Evolutionary conservation across 2,797 vertebrate species (phyloP), one percentile per base, ranked within the genome.

Genomic region (Sebastes hubbsi): DNA sequence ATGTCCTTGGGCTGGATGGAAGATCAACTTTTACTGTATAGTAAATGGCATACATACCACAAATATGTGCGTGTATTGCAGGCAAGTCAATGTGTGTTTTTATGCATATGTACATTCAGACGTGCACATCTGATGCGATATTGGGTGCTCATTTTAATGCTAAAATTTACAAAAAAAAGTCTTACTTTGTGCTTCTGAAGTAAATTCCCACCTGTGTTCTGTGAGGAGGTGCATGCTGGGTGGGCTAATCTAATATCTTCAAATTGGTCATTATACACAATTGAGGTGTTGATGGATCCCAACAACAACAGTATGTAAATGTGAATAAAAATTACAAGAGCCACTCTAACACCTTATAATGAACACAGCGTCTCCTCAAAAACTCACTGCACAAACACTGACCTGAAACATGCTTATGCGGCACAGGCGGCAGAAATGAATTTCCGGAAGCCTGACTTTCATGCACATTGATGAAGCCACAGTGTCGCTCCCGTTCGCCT

Each of bases 1-100:
- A 79, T 91, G 95, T 95, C 95, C 95, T 95, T 96, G 95, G 94
- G 86, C 89, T 94, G 89, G 87, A 93, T 91, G 81, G 87, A 92
- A 94, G 94, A 95, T 94, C 93, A 95, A 95, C 93, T 95, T 95
- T 92, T 90, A 90, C 64, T 78, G 77, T 89, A 85, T 80, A 75
- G 80, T 85, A 85, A 86, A 86, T 70, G 55, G 65, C 60, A 73
- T 58, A 71, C 81, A 65, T 58, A 68, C 54, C 32, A 58, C 36
- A 65, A 69, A 65, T 76, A 14, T 64, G 72, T 72, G 24, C 46
- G 36, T 54, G 49, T 60, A 27, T 70, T 55, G 16, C 61, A 75
- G 24, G n/a, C 38, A 60, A 77, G 30, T 55, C 20, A 27, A 49
- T 69, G 49, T 71, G 52, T 49, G 30, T 82, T 69, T 78, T 68